Evolutionary conservation across 1,140 invertebrate species (phyloP), one percentile per base, ranked within the genome.

Genomic region (Melitaea cinxia): DNA sequence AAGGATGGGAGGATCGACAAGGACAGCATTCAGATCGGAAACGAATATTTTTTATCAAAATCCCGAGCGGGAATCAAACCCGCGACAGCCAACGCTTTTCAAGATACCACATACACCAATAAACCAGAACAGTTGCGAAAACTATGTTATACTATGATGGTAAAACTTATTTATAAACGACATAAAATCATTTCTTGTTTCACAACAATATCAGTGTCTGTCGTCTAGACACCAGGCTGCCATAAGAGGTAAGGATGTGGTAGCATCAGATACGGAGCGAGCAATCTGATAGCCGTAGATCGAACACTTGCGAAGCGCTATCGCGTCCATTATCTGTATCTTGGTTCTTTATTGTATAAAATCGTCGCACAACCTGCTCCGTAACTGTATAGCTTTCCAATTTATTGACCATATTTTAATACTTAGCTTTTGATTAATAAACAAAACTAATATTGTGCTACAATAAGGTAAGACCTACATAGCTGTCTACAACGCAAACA

Each of bases 281-380:
- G 66, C 61, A 66, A 80, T 80, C 78, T 61, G 78, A 80, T 80
- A 80, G 78, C 76, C 78, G 6, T 77, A 76, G 50, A 60, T 61
- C 69, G 67, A 66, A 70, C 65, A 65, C 67, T 65, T 73, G 69
- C 75, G 53, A 47, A 68, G 50, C 59, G 52, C 65, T 73, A 76
- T 76, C 73, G 55, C 45, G 26, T 60, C 68, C 53, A 65, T 72
- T 75, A 72, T 75, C 72, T 69, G 33, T 56, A 52, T 33, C 56
- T 53, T 63, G 64, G 47, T 72, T 73, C 65, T 68, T 71, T 71
- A 65, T 65, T 73, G 61, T 68, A 68, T 65, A 65, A 59, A 59
- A 65, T 69, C 61, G 59, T 47, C 64, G 24, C 56, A 60, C 23
- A 45, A 63, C 37, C 54, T 47, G 37, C 35, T 63, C 55, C 47